A percentile compares a stretch with the other conserved stretches of the same genome.
These are phyloP conservation scores for Drosophila arawakana DNA, from an alignment of 1,140 invertebrate species.

Conservation along the genomic window DNA sequence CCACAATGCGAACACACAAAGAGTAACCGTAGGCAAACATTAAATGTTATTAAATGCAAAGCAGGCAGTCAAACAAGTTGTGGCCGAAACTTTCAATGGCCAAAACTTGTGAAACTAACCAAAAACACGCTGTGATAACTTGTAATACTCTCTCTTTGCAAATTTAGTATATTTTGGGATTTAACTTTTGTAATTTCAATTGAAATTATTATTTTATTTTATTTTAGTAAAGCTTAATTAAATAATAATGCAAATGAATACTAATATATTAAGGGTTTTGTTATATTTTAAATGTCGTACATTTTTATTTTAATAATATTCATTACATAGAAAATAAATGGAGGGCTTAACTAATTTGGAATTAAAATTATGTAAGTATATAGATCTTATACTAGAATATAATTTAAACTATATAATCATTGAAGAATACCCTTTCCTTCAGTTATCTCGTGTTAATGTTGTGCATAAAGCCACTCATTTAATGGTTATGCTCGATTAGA, in stretches of 20 bases:
- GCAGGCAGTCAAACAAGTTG: conserved; percentile 55
- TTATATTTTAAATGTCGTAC: no score
- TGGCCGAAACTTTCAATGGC: conserved; percentile 61
- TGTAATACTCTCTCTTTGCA: background rate
- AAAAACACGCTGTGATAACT: background rate
- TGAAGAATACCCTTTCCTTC: no score
- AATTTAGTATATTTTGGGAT: background rate
- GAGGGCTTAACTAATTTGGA: no score
- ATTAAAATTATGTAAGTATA: no score
- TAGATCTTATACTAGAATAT: no score
- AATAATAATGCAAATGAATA: no score
- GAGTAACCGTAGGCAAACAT: conserved; percentile 65
- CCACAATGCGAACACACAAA: conserved; percentile 36
- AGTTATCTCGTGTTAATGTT: background rate
- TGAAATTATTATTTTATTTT: no score
- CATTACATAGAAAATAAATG: no score
- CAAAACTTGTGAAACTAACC: conserved; percentile 32
- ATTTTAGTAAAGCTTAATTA: no score
- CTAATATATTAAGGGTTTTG: no score
- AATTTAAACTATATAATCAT: no score
- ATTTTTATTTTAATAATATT: no score
- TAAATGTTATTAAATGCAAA: conserved; percentile 78
- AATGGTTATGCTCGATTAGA: background rate
- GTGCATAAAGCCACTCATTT: background rate
- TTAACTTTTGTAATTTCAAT: background rate